Evolutionary conservation across 2,113 vertebrate species (phyloP), one percentile per base, ranked within the genome.

Genomic region (Oryzias javanicus): DNA sequence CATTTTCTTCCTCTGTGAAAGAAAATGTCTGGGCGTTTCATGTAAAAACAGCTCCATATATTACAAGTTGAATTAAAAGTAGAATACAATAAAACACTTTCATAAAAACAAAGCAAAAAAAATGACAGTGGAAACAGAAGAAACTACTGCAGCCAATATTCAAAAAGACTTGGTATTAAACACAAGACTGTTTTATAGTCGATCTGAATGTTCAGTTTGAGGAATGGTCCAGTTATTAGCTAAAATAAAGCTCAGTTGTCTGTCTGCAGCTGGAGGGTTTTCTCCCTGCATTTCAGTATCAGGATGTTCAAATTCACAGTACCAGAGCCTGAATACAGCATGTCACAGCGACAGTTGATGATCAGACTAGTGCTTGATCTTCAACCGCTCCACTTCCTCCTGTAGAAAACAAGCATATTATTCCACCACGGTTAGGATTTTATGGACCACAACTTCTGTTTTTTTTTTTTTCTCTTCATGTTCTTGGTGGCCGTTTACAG

Each of bases 371-470:
- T 81, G 52, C 52, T 82, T 86, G 52, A 60, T 82, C 77, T 4
- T 86, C 70, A 92, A 68, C 49, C 59, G 42, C 4, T 70, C 52
- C 8, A 92, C 80, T 62, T 91, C 88, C 42, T 89, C 89, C 92
- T 93, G 82, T 44, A 64, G 10, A 20, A 47, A 55, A 17, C 42
- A 60, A 42, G 62, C 1, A 55, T 20, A 0, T 48, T 46, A 14
- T 47, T 29, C 13, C 2, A 15, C 45, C 20, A 29, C 3, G 18
- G 35, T 58, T 20, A 46, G 17, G 25, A 46, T 49, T 25, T 27
- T 60, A 0, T 2, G 12, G 63, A 50, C 54, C 42, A 49, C 65
- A 64, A 7, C 27, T 40, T 70, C 42, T 48, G 19, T 27, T 7
- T 68, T 44, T 3, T 52, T 57, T 35, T 69, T 14, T 42, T 35